Conservation (phyloP, 1,140 invertebrate species). For the Lanistes nyassanus region DNA sequence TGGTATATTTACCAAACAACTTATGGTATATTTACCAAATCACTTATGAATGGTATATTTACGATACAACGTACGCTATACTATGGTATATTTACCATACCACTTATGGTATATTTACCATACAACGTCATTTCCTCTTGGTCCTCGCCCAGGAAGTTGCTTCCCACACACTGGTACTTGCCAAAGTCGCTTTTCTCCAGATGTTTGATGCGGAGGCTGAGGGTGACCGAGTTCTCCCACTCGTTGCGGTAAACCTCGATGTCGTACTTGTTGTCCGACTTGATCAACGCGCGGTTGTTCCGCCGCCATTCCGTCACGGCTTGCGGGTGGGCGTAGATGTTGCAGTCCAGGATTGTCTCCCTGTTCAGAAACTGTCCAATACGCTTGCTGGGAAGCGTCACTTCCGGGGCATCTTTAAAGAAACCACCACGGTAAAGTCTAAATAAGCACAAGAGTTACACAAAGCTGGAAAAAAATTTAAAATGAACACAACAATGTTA, state of each 20-base stretch:
- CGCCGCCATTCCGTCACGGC: constrained; percentile 87
- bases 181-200: constrained; percentile 84
- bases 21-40: neutral
- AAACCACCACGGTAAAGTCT: too few relatives aligned
- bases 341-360: constrained; percentile 79
- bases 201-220: constrained; percentile 82
- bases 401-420: constrained; percentile 58
- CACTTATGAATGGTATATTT: neutral
- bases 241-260: constrained; percentile 76
- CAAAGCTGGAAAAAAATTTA: neutral
- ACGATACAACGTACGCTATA: neutral
- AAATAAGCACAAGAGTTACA: constrained; percentile 16
- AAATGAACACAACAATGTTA: too few relatives aligned
- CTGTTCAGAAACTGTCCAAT: constrained; percentile 52
- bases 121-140: constrained; percentile 86
- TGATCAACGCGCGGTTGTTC: constrained; percentile 72
- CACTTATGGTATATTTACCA: constrained; percentile 76
- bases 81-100: neutral
- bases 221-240: constrained; percentile 83
- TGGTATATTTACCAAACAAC: neutral
- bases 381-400: constrained; percentile 41
- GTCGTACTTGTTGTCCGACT: constrained; percentile 72
- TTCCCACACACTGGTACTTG: constrained; percentile 89
- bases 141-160: constrained; percentile 87
- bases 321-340: constrained; percentile 88